Evolutionary conservation across 2,888 invertebrate species (phyloP).

Genomic region (Sinohyriopsis cumingii): DNA sequence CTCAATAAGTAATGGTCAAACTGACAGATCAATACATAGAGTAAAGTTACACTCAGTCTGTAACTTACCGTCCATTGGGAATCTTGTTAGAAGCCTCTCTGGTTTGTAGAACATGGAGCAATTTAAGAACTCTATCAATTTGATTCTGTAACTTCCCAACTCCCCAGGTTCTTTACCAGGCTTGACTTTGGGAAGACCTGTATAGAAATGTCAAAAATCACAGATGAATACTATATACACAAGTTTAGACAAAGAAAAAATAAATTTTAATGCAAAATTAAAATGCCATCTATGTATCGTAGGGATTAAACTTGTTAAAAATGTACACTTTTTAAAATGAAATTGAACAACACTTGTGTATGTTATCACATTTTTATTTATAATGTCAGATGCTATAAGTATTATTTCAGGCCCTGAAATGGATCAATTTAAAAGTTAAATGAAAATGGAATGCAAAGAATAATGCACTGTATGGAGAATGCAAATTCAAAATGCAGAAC

Average conservation of each 20-base stretch:
- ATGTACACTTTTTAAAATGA: too few relatives aligned
- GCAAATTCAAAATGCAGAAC: too few relatives aligned
- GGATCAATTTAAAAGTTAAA: background rate
- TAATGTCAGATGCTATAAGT: too few relatives aligned
- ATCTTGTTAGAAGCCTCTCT: slow-evolving; percentile 88
- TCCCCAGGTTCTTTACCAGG: slow-evolving; percentile 74
- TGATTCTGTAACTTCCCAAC: slow-evolving; percentile 76
- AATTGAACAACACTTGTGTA: too few relatives aligned
- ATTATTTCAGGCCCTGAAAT: slow-evolving; percentile 5
- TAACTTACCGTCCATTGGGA: slow-evolving; percentile 82
- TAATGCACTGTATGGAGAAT: too few relatives aligned
- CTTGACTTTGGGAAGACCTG: slow-evolving; percentile 69
- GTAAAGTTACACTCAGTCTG: background rate
- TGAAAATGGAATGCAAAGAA: background rate
- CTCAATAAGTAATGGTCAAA: background rate
- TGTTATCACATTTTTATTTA: too few relatives aligned
- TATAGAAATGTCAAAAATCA: slow-evolving; percentile 4
- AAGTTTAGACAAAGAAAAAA: too few relatives aligned
- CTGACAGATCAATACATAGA: background rate
- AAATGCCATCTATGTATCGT: too few relatives aligned
- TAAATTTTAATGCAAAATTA: too few relatives aligned
- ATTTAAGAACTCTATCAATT: slow-evolving; percentile 85
- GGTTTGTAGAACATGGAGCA: slow-evolving; percentile 87
- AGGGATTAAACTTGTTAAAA: too few relatives aligned
- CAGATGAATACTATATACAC: background rate